Percentiles rank a stretch among this genome's conserved stretches.
These are phyloP conservation scores for Hyperoplus immaculatus DNA, from an alignment of 2,797 vertebrate genomes.

Conservation along the genomic window DNA sequence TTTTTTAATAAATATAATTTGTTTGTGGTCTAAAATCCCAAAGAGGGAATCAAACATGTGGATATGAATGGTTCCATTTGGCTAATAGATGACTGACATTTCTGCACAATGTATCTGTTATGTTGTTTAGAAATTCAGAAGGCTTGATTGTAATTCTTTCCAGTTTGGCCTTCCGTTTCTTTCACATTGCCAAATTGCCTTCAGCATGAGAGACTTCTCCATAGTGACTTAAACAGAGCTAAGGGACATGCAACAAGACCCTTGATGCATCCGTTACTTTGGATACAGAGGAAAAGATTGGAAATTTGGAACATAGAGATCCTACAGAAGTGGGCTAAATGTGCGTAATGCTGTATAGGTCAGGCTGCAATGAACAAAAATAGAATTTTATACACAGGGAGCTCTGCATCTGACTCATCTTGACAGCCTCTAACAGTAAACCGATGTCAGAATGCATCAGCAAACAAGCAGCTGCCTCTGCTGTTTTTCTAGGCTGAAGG, in stretches of 20 bases:
- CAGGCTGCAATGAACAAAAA: slow-evolving; percentile 71
- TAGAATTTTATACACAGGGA: slow-evolving; percentile 62
- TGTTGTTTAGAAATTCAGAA: slow-evolving; percentile 6
- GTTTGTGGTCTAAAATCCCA: slow-evolving; percentile 23
- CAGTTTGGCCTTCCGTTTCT: slow-evolving; percentile 18
- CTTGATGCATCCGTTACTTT: slow-evolving; percentile 6
- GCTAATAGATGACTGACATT: background rate
- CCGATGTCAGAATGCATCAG: slow-evolving; percentile 58
- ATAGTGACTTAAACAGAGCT: slow-evolving; percentile 31
- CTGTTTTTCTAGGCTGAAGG: slow-evolving; percentile 15
- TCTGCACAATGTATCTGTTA: slow-evolving; percentile 7
- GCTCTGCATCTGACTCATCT: slow-evolving; percentile 66
- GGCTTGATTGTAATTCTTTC: slow-evolving; percentile 2
- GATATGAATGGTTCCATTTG: background rate
- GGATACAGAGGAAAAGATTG: slow-evolving; percentile 4
- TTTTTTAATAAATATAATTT: slow-evolving; percentile 19
- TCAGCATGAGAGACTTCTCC: slow-evolving; percentile 25
- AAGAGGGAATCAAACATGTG: background rate
- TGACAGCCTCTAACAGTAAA: slow-evolving; percentile 52
- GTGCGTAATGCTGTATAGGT: slow-evolving; percentile 50
- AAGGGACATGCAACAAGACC: slow-evolving; percentile 11
- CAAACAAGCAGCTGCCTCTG: slow-evolving; percentile 34
- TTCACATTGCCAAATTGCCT: slow-evolving; percentile 28
- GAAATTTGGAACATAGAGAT: slow-evolving; percentile 26
- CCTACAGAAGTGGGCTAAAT: slow-evolving; percentile 43